phyloP scores from a whole-genome alignment of 2,888 invertebrate species.

The Lysandra bellargus region DNA sequence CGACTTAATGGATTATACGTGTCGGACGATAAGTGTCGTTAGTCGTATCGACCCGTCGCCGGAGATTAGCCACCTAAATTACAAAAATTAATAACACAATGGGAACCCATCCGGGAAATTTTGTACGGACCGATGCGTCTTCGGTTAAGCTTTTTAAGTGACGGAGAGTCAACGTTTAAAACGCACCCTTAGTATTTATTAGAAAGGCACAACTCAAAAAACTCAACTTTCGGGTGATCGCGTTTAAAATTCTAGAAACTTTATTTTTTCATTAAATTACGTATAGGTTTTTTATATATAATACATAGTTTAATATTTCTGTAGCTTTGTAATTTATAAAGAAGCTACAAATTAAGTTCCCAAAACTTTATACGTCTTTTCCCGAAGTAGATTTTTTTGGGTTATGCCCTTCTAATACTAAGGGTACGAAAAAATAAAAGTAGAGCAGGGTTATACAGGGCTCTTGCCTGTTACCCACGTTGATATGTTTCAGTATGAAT shows the following conservation, averaged over 20 bases:
- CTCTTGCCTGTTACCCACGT: not conserved
- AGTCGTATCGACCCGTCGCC: constrained; percentile 65
- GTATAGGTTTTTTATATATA: too few species aligned
- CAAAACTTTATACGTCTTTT: too few species aligned
- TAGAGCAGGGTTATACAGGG: not conserved
- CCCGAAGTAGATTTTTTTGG: too few species aligned
- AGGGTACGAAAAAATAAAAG: not conserved
- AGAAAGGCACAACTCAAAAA: too few species aligned
- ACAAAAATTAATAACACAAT: constrained; percentile 76
- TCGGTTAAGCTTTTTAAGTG: constrained; percentile 38
- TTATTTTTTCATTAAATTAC: too few species aligned
- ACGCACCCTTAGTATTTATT: too few species aligned
- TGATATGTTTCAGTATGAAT: not conserved
- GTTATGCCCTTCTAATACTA: too few species aligned
- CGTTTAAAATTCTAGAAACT: too few species aligned
- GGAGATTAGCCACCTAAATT: constrained; percentile 74
- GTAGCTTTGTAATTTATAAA: too few species aligned
- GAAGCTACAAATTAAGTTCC: too few species aligned
- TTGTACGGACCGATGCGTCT: constrained; percentile 62
- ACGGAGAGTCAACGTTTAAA: constrained; percentile 30
- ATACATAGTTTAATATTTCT: too few species aligned
- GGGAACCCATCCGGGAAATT: constrained; percentile 66
- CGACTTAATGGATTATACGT: constrained; percentile 81
- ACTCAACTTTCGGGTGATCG: too few species aligned
- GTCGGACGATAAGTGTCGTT: constrained; percentile 78